Base-by-base conservation (phyloP, 2,888 invertebrate species). In the Heliconius sara region DNA sequence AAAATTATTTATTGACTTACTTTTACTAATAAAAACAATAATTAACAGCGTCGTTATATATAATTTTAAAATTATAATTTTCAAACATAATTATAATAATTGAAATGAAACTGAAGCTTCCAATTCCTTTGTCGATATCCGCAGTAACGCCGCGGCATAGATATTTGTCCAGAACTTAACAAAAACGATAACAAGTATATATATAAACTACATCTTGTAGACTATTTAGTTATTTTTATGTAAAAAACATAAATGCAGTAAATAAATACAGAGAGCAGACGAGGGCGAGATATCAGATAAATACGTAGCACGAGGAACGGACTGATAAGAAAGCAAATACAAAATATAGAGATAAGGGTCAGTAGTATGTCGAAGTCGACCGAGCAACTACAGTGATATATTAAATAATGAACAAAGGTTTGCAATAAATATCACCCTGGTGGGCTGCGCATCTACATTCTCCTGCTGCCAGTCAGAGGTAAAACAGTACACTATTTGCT, bases 321-420 rank as follows among this genome's bases (percentile, higher is more conserved):
- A 79, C 68, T 83, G 85, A 84, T 83, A 84, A 79, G 82, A 76
- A 78, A 84, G 84, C 86, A 88, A 89, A 88, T 88, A 89, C 70
- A n/a, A 39, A 57, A 12, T 65, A 73, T 25, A 25, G 73, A 79
- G 83, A 82, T 82, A 83, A 89, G 87, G 85, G 82, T 81, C 87
- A 89, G 89, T 89, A 84, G 81, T 78, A 79, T 80, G 80, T 81
- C 78, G 84, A 79, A 63, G 27, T 73, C 47, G 82, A 78, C 81
- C 79, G 75, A n/a, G 70, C 57, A 65, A 71, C 63, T 67, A 73
- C 39, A 63, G 70, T 60, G 43, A 73, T n/a, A 2, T 10, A 52
- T 73, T 65, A 27, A 71, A 34, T 68, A 52, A 77, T 25, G 70
- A 73, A 79, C 65, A 78, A 66, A 81, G 16, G 34, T 74, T 77